phyloP scores from a whole-genome alignment of 2,888 invertebrate genomes.

The Idaea biselata region DNA sequence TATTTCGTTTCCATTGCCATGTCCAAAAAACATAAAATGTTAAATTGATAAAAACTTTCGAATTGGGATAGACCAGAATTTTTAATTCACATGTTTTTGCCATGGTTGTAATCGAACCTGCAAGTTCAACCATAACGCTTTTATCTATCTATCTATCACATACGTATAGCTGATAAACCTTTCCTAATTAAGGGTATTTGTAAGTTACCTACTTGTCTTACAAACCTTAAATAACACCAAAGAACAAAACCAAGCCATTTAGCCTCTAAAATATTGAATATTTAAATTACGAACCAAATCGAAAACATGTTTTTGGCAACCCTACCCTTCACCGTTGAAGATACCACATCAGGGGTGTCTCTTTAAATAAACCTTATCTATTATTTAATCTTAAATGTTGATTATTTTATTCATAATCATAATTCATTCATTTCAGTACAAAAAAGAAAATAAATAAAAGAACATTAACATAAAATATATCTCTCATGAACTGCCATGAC shows the following conservation, averaged over 20 bases:
- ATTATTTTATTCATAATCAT: background rate
- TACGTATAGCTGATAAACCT: background rate
- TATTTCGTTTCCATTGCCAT: too few species aligned
- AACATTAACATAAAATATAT: too few species aligned
- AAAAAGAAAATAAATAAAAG: too few species aligned
- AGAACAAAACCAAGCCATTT: background rate
- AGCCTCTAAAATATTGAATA: conserved; percentile 4
- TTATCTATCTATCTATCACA: too few species aligned
- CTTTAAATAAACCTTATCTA: background rate
- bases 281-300: conserved; percentile 12
- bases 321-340: conserved; percentile 1
- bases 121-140: too few species aligned
- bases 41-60: too few species aligned
- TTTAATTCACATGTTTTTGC: too few species aligned
- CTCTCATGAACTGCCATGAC: too few species aligned
- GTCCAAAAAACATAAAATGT: too few species aligned
- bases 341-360: background rate
- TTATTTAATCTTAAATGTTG: background rate
- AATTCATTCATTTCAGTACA: too few species aligned
- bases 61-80: too few species aligned
- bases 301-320: conserved; percentile 11
- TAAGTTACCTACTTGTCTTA: background rate
- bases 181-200: background rate
- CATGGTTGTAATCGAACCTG: too few species aligned
- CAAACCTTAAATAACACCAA: background rate